A percentile compares a stretch with the other conserved stretches of the same genome.
Evolutionary conservation across 2,888 invertebrate genomes (phyloP).

Genomic region (Acleris cristana): DNA sequence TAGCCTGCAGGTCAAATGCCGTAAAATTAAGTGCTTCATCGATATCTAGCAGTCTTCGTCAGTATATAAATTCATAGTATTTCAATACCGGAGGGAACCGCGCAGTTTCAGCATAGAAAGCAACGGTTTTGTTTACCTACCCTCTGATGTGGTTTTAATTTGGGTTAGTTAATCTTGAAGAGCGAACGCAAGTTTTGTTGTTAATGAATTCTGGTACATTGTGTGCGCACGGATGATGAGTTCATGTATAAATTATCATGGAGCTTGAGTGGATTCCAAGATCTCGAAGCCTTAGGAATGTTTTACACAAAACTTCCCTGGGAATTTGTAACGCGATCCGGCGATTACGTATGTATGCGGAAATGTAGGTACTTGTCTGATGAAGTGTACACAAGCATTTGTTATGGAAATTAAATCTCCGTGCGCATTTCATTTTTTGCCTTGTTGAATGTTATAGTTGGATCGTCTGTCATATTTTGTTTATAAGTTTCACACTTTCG

Average conservation of each 20-base stretch:
- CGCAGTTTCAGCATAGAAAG: not conserved
- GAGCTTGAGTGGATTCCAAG: constrained; percentile 22
- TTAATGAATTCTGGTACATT: constrained; percentile 31
- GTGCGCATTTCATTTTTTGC: no score
- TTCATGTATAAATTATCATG: constrained; percentile 29
- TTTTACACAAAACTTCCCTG: constrained; percentile 15
- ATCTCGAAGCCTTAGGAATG: constrained; percentile 8
- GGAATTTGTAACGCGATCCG: not conserved
- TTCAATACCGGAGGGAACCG: not conserved
- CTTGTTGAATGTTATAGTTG: no score
- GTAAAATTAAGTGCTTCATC: no score
- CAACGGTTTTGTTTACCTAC: constrained; percentile 16
- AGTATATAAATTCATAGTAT: no score
- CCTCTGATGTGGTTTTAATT: constrained; percentile 25
- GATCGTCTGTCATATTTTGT: no score
- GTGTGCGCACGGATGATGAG: constrained; percentile 30
- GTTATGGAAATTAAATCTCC: not conserved
- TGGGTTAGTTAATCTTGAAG: constrained; percentile 25
- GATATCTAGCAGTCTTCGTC: no score
- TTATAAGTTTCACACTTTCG: no score
- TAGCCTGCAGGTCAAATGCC: no score
- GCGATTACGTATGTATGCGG: not conserved
- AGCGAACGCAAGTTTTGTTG: constrained; percentile 29
- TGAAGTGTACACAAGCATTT: not conserved
- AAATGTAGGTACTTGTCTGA: no score